Evolutionary conservation across 2,888 invertebrate species (phyloP), one percentile per base, ranked within the genome.

Genomic region (Petrolisthes manimaculis): DNA sequence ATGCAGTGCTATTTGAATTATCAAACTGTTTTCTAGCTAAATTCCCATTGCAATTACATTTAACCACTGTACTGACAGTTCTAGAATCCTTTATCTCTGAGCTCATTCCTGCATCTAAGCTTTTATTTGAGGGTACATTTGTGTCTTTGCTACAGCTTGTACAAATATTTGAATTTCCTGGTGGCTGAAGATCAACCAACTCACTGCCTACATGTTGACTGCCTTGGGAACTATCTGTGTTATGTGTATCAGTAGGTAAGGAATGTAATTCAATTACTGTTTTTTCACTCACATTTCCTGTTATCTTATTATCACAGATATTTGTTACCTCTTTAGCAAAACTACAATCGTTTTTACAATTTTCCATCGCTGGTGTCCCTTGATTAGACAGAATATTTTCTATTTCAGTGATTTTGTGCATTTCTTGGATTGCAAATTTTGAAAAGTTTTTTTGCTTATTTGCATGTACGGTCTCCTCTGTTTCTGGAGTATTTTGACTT

Each of bases 221-320:
- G n/a, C n/a, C 4, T 75, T 74, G 9, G 21, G 75, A 56, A 75
- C 54, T 74, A 84, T 74, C 75, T 53, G 54, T 12, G 55, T 51
- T n/a, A 55, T 74, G n/a, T 75, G 37, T 84, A 84, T 8, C 56
- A 3, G 56, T 54, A 75, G n/a, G 54, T 75, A 75, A 56, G 84
- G 84, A 84, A 84, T 84, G 84, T 84, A 21, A 75, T 67, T 24
- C 14, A 74, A 14, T 55, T 21, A 24, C 21, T 54, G 0, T 21
- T 21, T 37, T 54, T 54, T 84, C 84, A 55, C 55, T 74, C 18
- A 53, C 51, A 6, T 53, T 55, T 55, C 14, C 56, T 75, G 18
- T 56, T 56, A 84, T 56, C 51, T 37, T 75, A 84, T 71, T 75
- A 84, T 84, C 84, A 84, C 84, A 84, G 67, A 82, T 5, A 21